These are phyloP conservation scores for Lipophrys pholis DNA, from an alignment of 2,113 vertebrate genomes.

Conservation along the genomic window DNA sequence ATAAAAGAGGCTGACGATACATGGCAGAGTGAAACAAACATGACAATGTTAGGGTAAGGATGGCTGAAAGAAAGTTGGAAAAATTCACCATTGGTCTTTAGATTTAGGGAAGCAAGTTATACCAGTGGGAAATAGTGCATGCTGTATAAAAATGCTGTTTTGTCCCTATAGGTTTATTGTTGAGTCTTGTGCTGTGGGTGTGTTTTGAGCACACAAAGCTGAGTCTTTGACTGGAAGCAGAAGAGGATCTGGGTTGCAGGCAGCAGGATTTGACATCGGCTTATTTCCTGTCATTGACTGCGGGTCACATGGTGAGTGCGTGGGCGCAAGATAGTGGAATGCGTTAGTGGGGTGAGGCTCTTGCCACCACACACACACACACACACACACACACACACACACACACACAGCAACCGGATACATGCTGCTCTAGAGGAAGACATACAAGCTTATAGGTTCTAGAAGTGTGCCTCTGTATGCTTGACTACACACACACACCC, in stretches of 20 bases:
- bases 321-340: conserved; percentile 82
- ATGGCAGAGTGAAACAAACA: too few species aligned
- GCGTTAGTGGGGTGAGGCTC: conserved; percentile 80
- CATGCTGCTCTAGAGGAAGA: conserved; percentile 8
- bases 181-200: conserved; percentile 20
- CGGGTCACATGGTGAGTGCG: conserved; percentile 80
- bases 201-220: conserved; percentile 36
- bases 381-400: conserved; percentile 12
- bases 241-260: conserved; percentile 69
- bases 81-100: not conserved
- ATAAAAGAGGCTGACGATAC: too few species aligned
- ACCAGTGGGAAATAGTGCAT: not conserved
- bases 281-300: conserved; percentile 80
- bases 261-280: conserved; percentile 78
- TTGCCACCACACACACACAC: conserved; percentile 50
- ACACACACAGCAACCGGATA: conserved; percentile 5
- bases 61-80: not conserved
- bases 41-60: too few species aligned
- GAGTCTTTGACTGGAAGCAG: conserved; percentile 58
- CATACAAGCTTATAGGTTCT: not conserved
- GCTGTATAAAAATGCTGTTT: not conserved
- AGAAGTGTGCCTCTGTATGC: too few species aligned
- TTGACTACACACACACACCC: conserved; percentile 28
- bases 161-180: conserved; percentile 6
- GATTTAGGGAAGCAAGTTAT: conserved; percentile 2